phyloP scores from a whole-genome alignment of 2,113 vertebrate genomes.

The Corvus hawaiiensis region DNA sequence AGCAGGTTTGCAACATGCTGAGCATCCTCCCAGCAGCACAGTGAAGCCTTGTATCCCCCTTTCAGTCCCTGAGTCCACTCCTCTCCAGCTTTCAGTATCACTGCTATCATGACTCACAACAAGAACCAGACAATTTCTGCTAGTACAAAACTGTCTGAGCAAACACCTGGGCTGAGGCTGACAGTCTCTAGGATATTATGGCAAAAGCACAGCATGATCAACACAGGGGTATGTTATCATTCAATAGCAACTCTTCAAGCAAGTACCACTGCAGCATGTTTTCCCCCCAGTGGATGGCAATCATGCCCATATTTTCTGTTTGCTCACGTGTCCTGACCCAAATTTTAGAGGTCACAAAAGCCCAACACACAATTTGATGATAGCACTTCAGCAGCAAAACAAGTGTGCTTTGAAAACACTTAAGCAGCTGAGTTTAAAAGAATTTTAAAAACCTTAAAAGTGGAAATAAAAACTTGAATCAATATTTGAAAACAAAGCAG shows the following conservation, averaged over 20 bases:
- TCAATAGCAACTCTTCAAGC: not conserved
- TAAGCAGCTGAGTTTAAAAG: not conserved
- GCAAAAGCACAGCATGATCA: not conserved
- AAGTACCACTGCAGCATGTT: not conserved
- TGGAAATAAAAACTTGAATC: not conserved
- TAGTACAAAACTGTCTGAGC: not conserved
- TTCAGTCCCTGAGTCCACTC: not conserved
- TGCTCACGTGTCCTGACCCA: not conserved
- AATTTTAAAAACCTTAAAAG: not conserved
- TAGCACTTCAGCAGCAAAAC: not conserved
- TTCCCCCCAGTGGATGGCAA: not conserved
- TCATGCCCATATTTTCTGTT: not conserved
- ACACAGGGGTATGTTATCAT: rapidly evolving
- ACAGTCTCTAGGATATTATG: not conserved
- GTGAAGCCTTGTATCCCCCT: rapidly evolving
- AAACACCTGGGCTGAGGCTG: not conserved
- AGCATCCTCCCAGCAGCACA: not conserved
- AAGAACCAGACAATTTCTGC: not conserved
- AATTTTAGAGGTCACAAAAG: not conserved
- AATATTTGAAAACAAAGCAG: not conserved
- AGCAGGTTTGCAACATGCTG: not conserved
- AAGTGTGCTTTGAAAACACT: not conserved
- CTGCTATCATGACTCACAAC: not conserved
- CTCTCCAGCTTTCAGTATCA: not conserved
- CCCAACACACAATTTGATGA: not conserved